phyloP scores from a whole-genome alignment of 2,113 vertebrate species.

The Hystrix brachyura region DNA sequence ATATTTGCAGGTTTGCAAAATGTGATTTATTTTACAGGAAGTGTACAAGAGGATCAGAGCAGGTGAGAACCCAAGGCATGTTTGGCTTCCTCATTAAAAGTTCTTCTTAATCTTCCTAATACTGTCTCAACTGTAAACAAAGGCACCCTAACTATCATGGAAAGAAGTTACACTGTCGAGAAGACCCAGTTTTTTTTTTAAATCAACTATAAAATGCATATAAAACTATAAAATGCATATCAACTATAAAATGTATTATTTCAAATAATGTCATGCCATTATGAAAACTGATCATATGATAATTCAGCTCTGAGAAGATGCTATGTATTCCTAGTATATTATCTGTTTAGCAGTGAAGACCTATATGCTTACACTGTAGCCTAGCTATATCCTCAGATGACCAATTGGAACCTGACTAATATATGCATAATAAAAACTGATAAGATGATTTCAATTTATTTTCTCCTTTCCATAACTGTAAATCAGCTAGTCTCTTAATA shows the following conservation, averaged over 20 bases:
- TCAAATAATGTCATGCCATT: background rate
- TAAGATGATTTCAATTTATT: background rate
- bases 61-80: background rate
- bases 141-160: background rate
- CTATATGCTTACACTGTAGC: background rate
- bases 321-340: background rate
- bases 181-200: background rate
- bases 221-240: background rate
- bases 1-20: background rate
- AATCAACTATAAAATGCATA: background rate
- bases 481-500: background rate
- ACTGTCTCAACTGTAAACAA: background rate
- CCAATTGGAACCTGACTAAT: background rate
- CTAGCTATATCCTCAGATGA: background rate
- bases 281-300: background rate
- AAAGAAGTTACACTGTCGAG: background rate
- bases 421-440: background rate
- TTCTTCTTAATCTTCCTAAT: background rate
- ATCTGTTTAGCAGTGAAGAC: background rate
- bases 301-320: background rate
- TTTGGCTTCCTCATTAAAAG: background rate
- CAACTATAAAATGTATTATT: background rate
- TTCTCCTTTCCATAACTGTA: background rate
- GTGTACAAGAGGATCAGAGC: background rate
- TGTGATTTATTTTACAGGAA: background rate